Base-by-base conservation (phyloP, 2,888 invertebrate genomes). In the Lepidonotus clava region DNA sequence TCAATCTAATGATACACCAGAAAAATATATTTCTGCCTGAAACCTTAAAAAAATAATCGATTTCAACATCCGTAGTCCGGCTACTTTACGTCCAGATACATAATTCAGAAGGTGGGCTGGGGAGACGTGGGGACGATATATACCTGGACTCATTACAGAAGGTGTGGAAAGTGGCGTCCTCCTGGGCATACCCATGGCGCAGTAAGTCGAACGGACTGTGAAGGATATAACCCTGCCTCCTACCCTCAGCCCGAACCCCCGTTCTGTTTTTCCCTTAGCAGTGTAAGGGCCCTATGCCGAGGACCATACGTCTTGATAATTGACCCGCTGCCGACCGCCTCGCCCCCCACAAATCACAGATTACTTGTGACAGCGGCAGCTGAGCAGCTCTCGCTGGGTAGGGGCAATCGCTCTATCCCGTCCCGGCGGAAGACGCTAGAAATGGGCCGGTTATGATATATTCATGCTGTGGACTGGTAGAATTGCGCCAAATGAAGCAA, bases 241-340 rank as follows among this genome's bases (percentile, higher is more conserved):
- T 18, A 46, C 46, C 46, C 46, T 46, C 46, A 18, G 46, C 18
- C 46, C 46, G 8, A 8, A 46, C 8, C 46, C 46, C 46, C 18
- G 46, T 46, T 46, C 18, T 46, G 18, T 46, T 11, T 11, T 46
- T 46, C 18, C n/a, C n/a, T n/a, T n/a, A n/a, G n/a, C n/a, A n/a
- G 8, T n/a, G 14, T n/a, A n/a, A n/a, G 4, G 56, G 8, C 8
- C 11, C 56, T 14, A 18, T 56, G 14, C 14, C n/a, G 5, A 4
- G 56, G 56, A 18, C 14, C 56, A 56, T 56, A n/a, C n/a, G 56
- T 56, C 56, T 53, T 61, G 11, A 61, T 61, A 61, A 61, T 61
- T 18, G 61, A 2, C 56, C 28, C 61, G 24, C 28, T 53, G 28
- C 11, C 24, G 61, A 61, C 28, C 24, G 1, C 11, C 24, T 61